A percentile compares a stretch with the other conserved stretches of the same genome.
These are phyloP conservation scores for Turritopsis rubra DNA, from an alignment of 30 jellyfish, hydroid and myxozoan genomes.

Conservation along the genomic window DNA sequence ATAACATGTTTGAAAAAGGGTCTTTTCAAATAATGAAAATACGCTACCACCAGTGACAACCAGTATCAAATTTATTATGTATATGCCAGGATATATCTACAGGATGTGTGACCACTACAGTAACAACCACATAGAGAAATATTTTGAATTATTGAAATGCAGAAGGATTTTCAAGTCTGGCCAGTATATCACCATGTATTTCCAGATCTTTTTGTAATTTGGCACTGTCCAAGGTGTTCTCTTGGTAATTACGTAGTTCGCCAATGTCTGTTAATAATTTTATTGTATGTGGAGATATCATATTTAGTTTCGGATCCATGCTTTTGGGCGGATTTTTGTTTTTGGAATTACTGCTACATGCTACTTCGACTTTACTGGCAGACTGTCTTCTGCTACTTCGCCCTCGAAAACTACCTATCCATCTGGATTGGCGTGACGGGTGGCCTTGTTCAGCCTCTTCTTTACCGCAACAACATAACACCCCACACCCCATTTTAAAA, in stretches of 20 bases:
- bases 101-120: background rate
- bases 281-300: conserved; percentile 77
- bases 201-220: conserved; percentile 62
- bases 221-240: conserved; percentile 62
- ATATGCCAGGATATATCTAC: background rate
- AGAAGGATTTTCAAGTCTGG: conserved; percentile 89
- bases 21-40: background rate
- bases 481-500: background rate
- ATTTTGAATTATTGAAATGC: conserved; percentile 20
- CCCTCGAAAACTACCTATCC: background rate
- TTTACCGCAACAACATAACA: background rate
- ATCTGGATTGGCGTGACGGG: background rate
- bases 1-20: background rate
- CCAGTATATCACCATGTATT: conserved; percentile 88
- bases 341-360: background rate
- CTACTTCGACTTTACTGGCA: background rate
- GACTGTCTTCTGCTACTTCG: background rate
- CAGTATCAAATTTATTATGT: background rate
- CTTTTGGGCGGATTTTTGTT: background rate
- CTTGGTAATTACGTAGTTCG: conserved; percentile 56
- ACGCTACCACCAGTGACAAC: background rate
- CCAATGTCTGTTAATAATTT: conserved; percentile 82
- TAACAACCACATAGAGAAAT: background rate
- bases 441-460: background rate
- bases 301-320: conserved; percentile 52